Percentiles rank a stretch among this genome's conserved stretches.
phyloP scores from a whole-genome alignment of 2,888 invertebrate genomes.

The Tortrix viridana region DNA sequence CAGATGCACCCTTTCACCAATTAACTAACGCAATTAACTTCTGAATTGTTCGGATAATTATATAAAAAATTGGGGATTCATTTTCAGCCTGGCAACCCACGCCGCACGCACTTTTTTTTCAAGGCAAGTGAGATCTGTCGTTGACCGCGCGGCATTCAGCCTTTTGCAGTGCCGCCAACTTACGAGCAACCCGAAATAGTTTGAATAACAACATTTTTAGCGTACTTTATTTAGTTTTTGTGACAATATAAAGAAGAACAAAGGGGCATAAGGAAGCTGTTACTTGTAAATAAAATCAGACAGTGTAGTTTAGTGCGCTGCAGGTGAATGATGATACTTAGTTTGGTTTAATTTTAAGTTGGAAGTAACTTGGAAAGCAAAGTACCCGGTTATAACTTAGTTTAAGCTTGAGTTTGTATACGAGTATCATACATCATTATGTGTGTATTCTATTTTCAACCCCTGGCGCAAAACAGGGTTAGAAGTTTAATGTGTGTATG shows the following conservation, averaged over 20 bases:
- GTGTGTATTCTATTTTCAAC: no score
- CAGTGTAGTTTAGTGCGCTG: neutral
- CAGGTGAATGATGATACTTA: no score
- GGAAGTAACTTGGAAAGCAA: no score
- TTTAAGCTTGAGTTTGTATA: no score
- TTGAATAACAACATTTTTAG: slow-evolving; percentile 31
- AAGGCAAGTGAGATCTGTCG: slow-evolving; percentile 44
- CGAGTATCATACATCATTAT: no score
- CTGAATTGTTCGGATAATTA: neutral
- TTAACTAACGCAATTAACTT: no score
- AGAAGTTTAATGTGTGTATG: no score
- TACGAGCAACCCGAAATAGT: slow-evolving; percentile 21
- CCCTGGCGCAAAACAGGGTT: no score
- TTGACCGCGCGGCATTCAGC: slow-evolving; percentile 44
- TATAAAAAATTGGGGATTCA: neutral
- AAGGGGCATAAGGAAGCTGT: neutral
- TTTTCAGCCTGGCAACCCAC: slow-evolving; percentile 19
- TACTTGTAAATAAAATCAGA: slow-evolving; percentile 1
- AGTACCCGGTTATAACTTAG: no score
- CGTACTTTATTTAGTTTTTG: slow-evolving; percentile 28
- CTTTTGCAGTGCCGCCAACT: slow-evolving; percentile 33
- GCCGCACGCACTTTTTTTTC: slow-evolving; percentile 42
- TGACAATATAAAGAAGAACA: slow-evolving; percentile 23
- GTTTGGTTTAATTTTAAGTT: no score
- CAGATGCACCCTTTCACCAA: no score